A percentile compares a stretch with the other conserved stretches of the same genome.
phyloP scores from a whole-genome alignment of 2,797 vertebrate genomes.

The Chrysocyon brachyurus region DNA sequence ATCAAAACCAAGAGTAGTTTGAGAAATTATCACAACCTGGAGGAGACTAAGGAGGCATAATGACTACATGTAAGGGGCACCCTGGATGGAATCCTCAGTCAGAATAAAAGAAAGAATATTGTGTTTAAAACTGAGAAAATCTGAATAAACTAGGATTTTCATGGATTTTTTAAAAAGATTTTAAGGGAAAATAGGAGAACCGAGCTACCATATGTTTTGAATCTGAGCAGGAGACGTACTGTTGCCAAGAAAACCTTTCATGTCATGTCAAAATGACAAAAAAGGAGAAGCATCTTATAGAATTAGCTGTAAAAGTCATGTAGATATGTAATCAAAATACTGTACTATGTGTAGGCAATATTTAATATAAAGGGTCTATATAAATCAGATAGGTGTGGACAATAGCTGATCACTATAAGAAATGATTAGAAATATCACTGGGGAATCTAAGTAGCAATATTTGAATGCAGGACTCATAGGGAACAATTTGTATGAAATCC shows the following conservation, averaged over 20 bases:
- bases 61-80: neutral
- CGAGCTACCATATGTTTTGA: neutral
- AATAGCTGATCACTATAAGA: neutral
- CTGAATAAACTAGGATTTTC: neutral
- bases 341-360: neutral
- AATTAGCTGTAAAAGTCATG: slow-evolving; percentile 34
- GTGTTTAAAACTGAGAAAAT: slow-evolving; percentile 13
- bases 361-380: neutral
- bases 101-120: neutral
- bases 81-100: neutral
- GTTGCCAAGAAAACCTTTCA: neutral
- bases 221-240: neutral
- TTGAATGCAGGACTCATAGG: neutral
- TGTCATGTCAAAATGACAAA: slow-evolving; percentile 26
- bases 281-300: slow-evolving; percentile 1
- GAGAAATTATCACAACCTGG: neutral
- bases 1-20: slow-evolving; percentile 1
- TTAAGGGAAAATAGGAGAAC: slow-evolving; percentile 6
- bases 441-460: neutral
- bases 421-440: neutral
- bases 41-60: neutral
- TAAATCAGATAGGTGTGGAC: neutral
- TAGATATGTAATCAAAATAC: neutral
- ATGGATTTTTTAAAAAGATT: neutral
- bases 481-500: neutral